Base-by-base conservation (phyloP, 2,113 vertebrate species). In the Salvelinus namaycush region DNA sequence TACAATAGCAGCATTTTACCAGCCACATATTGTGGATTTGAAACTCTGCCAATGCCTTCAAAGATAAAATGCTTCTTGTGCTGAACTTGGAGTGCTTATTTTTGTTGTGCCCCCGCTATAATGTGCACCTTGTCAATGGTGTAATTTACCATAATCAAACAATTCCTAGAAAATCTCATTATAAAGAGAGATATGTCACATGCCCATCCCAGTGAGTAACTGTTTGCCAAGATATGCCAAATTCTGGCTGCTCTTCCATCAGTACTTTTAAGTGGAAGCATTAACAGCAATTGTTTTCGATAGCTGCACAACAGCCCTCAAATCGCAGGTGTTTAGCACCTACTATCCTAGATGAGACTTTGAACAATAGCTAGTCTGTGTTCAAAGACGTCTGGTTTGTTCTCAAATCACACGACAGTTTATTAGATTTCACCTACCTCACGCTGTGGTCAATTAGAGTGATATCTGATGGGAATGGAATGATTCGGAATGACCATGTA, bases 1-100 rank as follows among this genome's bases (percentile, higher is more conserved):
- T 62, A 82, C 29, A 87, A 64, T 66, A 73, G 39, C 49, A 70
- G n/a, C 8, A 74, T 77, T 76, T 84, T 65, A 84, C 73, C 44
- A 68, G 60, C 69, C 34, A 72, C 39, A 44, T 44, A 26, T 11
- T 44, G 39, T 44, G 39, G 39, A 44, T 44, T 44, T 44, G 9
- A 12, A 44, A 44, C 39, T 44, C 68, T 78, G 77, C 66, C 72
- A 78, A 78, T 70, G 71, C 71, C 22, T 57, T 44, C 39, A 44
- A 44, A 44, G 39, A 44, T 44, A 44, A 44, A 44, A 3, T 2
- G 2, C 39, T 11, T 22, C 51, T 66, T 72, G 22, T 75, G 65
- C 64, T 68, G 29, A 59, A 81, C 65, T 73, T 29, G 62, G 76
- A 74, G 2, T 26, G 34, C 57, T 48, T 72, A 14, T 74, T 74